Base-by-base conservation (phyloP, 2,113 vertebrate genomes). In the Poeciliopsis occidentalis region DNA sequence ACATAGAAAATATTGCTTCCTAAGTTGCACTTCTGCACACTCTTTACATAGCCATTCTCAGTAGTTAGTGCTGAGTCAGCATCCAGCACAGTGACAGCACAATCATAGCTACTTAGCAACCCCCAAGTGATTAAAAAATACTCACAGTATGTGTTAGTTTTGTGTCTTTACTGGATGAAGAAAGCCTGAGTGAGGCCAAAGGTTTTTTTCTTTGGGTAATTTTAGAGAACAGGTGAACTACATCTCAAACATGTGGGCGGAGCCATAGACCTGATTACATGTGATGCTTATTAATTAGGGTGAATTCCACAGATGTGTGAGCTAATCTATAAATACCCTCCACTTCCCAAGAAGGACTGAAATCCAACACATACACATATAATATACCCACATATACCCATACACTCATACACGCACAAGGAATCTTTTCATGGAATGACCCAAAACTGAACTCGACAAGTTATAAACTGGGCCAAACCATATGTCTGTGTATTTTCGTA, bases 151-250 rank as follows among this genome's bases (percentile, higher is more conserved):
- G 91, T 87, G 84, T 86, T 85, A 78, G 78, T 91, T 89, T 92
- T 89, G 90, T 92, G 89, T 92, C 89, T 92, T 90, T 82, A 65
- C 87, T 88, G 91, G 82, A 86, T 80, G 71, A 79, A 83, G 86
- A 88, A 89, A 89, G 87, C 85, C 75, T 81, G 67, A 93, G 91
- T 93, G 93, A 94, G 88, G 94, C 93, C 94, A 94, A 93, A 54
- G 51, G n/a, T 81, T 47, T 31, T 44, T 80, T 26, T 60, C 41
- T 85, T 22, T 83, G 32, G 66, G 78, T 67, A 34, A 64, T 51
- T 66, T 57, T 72, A 47, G 65, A 82, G 65, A 64, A 71, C 61
- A 76, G 78, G 75, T 65, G 65, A 60, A 83, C 86, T 66, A 71
- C 74, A 78, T 71, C 75, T 84, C 84, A 81, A 68, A 85, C 83